Base-by-base conservation (phyloP, 2,888 invertebrate species). In the Bimastos eiseni region DNA sequence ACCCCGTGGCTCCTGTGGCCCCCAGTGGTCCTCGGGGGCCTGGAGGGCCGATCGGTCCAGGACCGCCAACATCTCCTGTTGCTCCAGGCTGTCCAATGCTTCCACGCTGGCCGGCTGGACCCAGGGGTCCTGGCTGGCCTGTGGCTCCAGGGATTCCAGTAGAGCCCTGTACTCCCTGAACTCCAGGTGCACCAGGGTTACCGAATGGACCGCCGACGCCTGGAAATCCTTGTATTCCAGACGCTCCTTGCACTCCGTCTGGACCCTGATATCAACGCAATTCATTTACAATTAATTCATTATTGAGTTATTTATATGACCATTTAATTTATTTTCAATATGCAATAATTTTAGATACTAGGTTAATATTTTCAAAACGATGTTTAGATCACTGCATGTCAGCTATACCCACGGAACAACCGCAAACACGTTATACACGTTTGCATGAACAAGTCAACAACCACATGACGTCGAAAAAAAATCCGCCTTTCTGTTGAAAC, bases 121-220 rank as follows among this genome's bases (percentile, higher is more conserved):
- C 92, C 34, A 88, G 83, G 34, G 84, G 33, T 86, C 91, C 92
- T 34, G 84, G 33, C 24, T 49, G 88, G 36, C 92, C 92, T 86
- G 89, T 44, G 70, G 36, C 38, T 90, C 92, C 92, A 34, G 89
- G 89, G 41, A 30, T 11, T 89, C 91, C 92, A 0, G 37, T 41
- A 21, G 88, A 70, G n/a, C 92, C 92, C 70, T 89, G 86, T 55
- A 89, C 90, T 83, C 92, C 92, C 37, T 90, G 55, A 24, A 83
- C 4, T 21, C 92, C 92, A 70, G 91, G 49, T 13, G 90, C 90
- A 89, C 92, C 92, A 24, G 89, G n/a, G 70, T 86, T 44, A 83
- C 92, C 92, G 30, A 44, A 30, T 36, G 90, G 38, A 83, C 91
- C 91, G 34, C 70, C 83, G 34, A 44, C 34, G 21, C 91, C 91